These are phyloP conservation scores for Laodelphax striatellus DNA, from an alignment of 1,140 invertebrate genomes.

Conservation along the genomic window DNA sequence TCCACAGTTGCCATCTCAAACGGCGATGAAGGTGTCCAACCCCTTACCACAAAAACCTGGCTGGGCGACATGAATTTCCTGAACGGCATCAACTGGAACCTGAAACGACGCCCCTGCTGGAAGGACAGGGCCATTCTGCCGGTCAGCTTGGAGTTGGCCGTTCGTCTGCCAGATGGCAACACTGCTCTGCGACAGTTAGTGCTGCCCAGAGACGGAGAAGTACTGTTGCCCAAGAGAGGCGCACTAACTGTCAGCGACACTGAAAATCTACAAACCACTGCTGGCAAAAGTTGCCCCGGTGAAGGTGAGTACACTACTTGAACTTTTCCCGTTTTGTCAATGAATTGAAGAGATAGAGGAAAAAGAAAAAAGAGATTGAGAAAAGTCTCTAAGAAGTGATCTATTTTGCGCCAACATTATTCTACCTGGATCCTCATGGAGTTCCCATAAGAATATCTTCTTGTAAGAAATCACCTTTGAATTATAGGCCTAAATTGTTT, in stretches of 20 bases:
- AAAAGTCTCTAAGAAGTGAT: too few species aligned
- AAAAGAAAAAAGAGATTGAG: too few species aligned
- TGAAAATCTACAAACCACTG: not conserved
- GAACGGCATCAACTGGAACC: conserved; percentile 15
- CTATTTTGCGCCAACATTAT: too few species aligned
- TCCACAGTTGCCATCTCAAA: too few species aligned
- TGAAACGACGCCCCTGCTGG: conserved; percentile 10
- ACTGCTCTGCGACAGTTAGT: conserved; percentile 11
- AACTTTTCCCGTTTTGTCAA: too few species aligned
- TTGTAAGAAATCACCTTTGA: too few species aligned
- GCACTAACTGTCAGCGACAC: not conserved
- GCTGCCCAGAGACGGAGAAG: conserved; percentile 8
- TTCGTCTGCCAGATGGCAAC: conserved; percentile 5
- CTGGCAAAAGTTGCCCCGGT: not conserved
- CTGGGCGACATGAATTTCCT: conserved; percentile 13
- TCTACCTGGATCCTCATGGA: too few species aligned
- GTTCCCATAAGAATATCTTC: too few species aligned
- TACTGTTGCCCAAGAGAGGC: conserved; percentile 9
- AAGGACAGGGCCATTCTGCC: conserved; percentile 11
- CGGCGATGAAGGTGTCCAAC: not conserved
- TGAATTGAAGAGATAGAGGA: too few species aligned
- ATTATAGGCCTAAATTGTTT: too few species aligned
- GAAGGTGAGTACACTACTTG: not conserved
- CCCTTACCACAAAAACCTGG: conserved; percentile 5
- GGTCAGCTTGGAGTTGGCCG: not conserved